phyloP scores from a whole-genome alignment of 2,113 vertebrate genomes.

The Brachionichthys hirsutus region DNA sequence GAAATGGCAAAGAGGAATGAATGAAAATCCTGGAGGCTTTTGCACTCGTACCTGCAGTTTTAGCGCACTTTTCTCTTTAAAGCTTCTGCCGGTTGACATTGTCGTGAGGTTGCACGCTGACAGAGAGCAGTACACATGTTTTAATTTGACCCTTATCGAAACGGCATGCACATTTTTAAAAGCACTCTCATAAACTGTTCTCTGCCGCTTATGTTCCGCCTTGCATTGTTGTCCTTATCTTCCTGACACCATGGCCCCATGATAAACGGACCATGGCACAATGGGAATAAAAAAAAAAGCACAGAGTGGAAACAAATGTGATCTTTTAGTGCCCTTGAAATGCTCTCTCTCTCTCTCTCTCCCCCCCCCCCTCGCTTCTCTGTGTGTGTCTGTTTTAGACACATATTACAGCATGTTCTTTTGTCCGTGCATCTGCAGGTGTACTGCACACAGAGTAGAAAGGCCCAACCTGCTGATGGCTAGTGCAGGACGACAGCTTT shows the following conservation, averaged over 20 bases:
- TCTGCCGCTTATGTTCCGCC: conserved; percentile 39
- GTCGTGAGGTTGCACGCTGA: conserved; percentile 41
- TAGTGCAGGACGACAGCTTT: conserved; percentile 50
- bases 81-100: conserved; percentile 14
- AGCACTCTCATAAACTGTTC: conserved; percentile 53
- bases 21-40: no score
- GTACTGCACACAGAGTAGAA: conserved; percentile 14
- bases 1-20: neutral
- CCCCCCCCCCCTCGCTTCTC: no score
- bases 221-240: conserved; percentile 69
- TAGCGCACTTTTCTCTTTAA: neutral
- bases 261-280: conserved; percentile 58
- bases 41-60: conserved; percentile 7
- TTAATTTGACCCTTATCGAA: conserved; percentile 66
- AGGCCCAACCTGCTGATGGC: conserved; percentile 56
- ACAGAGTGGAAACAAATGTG: conserved; percentile 37
- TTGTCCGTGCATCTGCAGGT: conserved; percentile 13
- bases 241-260: conserved; percentile 58
- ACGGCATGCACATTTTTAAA: conserved; percentile 50
- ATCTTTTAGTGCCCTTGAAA: conserved; percentile 51
- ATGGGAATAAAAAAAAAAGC: conserved; percentile 50
- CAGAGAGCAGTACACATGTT: conserved; percentile 52
- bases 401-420: neutral
- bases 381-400: conserved; percentile 1
- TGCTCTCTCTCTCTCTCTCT: neutral